A percentile compares a stretch with the other conserved stretches of the same genome.
These are phyloP conservation scores for Caenorhabditis angaria DNA, from an alignment of 2,888 invertebrate genomes.

Conservation along the genomic window DNA sequence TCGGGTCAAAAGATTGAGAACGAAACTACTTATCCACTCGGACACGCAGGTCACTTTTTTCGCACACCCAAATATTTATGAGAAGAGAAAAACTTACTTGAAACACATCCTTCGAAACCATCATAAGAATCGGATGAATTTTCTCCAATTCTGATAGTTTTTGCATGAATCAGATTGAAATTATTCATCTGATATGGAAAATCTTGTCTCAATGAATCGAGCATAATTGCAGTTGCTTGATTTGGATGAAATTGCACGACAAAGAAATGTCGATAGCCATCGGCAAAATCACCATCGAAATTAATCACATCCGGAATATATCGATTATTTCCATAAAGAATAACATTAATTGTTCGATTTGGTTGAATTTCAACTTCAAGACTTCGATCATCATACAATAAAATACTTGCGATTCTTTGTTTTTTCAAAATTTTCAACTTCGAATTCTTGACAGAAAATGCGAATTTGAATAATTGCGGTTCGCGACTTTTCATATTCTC, in stretches of 20 bases:
- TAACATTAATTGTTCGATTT: constrained; percentile 57
- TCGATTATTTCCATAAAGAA: constrained; percentile 19
- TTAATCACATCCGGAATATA: constrained; percentile 39
- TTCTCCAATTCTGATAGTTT: constrained; percentile 29
- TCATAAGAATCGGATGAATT: constrained; percentile 26
- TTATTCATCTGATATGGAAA: constrained; percentile 27
- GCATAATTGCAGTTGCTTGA: constrained; percentile 45
- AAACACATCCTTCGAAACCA: constrained; percentile 49
- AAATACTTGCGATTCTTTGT: constrained; percentile 15
- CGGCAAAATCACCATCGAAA: constrained; percentile 60
- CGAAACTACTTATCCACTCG: too few relatives aligned
- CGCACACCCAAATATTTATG: too few relatives aligned
- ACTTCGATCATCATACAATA: constrained; percentile 32
- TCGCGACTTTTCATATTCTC: constrained; percentile 21
- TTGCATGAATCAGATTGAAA: constrained; percentile 44
- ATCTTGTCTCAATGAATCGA: constrained; percentile 48
- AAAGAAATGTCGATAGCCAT: constrained; percentile 64
- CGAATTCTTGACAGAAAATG: constrained; percentile 37
- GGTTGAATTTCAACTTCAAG: constrained; percentile 58
- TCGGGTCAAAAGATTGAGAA: too few relatives aligned
- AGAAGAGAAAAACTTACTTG: too few relatives aligned
- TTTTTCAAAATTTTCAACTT: not conserved
- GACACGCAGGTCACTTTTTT: too few relatives aligned
- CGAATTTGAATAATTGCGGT: constrained; percentile 59
- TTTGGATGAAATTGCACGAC: constrained; percentile 50